phyloP scores from a whole-genome alignment of 2,113 vertebrate genomes.

The Prochilodus magdalenae region DNA sequence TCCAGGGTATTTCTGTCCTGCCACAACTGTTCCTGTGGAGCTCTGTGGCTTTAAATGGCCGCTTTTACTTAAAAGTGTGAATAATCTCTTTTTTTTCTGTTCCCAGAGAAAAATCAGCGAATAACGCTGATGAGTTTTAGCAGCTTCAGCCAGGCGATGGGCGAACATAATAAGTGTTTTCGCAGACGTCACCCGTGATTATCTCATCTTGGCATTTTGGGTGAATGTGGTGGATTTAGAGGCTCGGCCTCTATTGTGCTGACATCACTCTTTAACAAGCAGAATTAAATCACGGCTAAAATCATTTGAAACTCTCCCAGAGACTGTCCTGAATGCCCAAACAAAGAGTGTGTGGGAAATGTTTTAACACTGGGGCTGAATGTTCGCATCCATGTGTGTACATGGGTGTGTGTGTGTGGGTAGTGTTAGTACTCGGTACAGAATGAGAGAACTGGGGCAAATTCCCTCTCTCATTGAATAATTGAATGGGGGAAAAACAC shows the following conservation, averaged over 20 bases:
- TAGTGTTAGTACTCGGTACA: conserved; percentile 48
- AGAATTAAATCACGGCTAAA: conserved; percentile 83
- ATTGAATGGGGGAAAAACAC: conserved; percentile 63
- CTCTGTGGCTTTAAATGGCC: conserved; percentile 71
- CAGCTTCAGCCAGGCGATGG: conserved; percentile 91
- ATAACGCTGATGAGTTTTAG: conserved; percentile 91
- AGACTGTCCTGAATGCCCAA: conserved; percentile 71
- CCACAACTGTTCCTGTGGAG: conserved; percentile 55
- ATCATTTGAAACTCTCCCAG: conserved; percentile 80
- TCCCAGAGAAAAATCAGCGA: conserved; percentile 74
- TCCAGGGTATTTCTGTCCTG: conserved; percentile 9
- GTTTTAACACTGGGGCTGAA: conserved; percentile 30
- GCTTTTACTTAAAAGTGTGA: conserved; percentile 73
- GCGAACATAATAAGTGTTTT: conserved; percentile 94
- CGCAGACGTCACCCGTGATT: conserved; percentile 87
- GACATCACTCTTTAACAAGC: conserved; percentile 84
- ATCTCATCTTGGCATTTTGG: conserved; percentile 87
- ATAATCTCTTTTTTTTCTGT: conserved; percentile 54
- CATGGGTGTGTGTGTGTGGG: conserved; percentile 49
- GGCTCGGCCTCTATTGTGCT: conserved; percentile 87
- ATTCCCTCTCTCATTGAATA: conserved; percentile 69
- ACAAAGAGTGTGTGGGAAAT: conserved; percentile 77
- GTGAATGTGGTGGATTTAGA: conserved; percentile 91
- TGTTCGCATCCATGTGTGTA: too few species aligned
- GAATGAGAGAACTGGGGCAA: conserved; percentile 69